Conservation (phyloP, 1,140 invertebrate genomes). For the Cotesia glomerata region DNA sequence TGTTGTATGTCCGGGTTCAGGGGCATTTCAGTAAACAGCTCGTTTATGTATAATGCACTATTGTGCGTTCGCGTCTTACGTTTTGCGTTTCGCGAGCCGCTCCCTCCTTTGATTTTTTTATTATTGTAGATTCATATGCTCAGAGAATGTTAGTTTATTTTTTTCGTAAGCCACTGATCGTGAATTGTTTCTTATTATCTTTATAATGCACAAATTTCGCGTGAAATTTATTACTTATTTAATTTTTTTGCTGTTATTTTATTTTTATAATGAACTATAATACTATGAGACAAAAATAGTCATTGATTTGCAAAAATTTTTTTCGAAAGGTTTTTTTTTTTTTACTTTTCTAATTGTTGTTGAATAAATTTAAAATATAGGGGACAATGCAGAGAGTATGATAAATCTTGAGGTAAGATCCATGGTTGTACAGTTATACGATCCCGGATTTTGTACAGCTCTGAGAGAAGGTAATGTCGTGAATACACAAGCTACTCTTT, state of each 20-base stretch:
- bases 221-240: not conserved
- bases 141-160: not conserved
- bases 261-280: too few relatives aligned
- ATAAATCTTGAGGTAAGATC: slow-evolving; percentile 41
- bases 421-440: slow-evolving; percentile 44
- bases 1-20: slow-evolving; percentile 45
- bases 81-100: slow-evolving; percentile 33
- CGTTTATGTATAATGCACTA: slow-evolving; percentile 37
- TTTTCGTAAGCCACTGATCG: not conserved
- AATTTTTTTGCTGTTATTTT: too few relatives aligned
- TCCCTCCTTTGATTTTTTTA: not conserved
- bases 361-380: not conserved
- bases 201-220: not conserved
- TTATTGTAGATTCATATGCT: not conserved
- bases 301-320: too few relatives aligned
- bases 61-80: slow-evolving; percentile 23
- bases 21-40: slow-evolving; percentile 32
- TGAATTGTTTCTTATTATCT: slow-evolving; percentile 5
- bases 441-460: slow-evolving; percentile 38
- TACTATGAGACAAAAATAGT: too few relatives aligned
- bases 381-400: slow-evolving; percentile 41
- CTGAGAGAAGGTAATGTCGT: slow-evolving; percentile 28
- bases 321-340: too few relatives aligned
- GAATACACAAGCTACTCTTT: slow-evolving; percentile 22
- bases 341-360: not conserved